Conservation (phyloP, 2,888 invertebrate genomes). For the Arenicola marina region DNA sequence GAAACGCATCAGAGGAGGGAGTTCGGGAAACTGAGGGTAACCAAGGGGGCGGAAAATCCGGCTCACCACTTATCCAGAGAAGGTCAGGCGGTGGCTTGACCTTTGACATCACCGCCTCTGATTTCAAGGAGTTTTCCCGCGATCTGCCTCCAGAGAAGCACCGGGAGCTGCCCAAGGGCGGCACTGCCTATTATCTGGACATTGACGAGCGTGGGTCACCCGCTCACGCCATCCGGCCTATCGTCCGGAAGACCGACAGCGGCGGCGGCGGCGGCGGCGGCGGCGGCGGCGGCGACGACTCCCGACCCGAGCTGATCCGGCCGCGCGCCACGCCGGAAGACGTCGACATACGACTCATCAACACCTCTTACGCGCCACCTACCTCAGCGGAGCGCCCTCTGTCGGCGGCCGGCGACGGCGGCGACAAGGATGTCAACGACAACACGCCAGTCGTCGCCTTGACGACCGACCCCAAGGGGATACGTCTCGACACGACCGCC, state of each 20-base stretch:
- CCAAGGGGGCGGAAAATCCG: too few species aligned
- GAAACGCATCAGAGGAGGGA: not conserved
- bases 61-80: slow-evolving; percentile 1
- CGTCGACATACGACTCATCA: too few species aligned
- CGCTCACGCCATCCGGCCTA: slow-evolving; percentile 1
- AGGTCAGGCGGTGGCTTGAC: not conserved
- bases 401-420: too few species aligned
- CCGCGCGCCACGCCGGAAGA: too few species aligned
- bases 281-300: not conserved
- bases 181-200: slow-evolving; percentile 6
- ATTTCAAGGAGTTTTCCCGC: not conserved
- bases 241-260: not conserved
- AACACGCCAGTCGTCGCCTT: too few species aligned
- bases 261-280: not conserved
- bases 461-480: too few species aligned
- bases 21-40: not conserved
- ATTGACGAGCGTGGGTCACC: slow-evolving; percentile 13
- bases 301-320: not conserved
- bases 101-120: not conserved
- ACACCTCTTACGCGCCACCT: too few species aligned
- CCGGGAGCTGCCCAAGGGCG: not conserved
- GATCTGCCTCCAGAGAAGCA: not conserved
- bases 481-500: too few species aligned
- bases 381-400: too few species aligned
- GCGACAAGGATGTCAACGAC: too few species aligned